Base-by-base conservation (phyloP, 1,140 invertebrate genomes). In the Bombus fervidus region DNA sequence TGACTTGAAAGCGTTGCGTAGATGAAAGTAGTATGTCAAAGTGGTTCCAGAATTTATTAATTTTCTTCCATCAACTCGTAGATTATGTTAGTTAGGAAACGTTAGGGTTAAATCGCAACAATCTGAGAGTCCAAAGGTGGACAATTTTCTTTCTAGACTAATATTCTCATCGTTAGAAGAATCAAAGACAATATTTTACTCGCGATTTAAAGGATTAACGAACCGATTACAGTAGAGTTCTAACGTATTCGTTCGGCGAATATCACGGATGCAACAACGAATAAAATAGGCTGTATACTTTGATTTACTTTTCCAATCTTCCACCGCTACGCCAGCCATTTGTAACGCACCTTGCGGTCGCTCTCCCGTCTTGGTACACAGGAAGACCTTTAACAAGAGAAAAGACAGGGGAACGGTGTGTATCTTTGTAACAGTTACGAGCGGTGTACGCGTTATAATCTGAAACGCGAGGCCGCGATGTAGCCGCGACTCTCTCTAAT, bases 401-500 rank as follows among this genome's bases (percentile, higher is more conserved):
- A 47, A 80, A 71, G 76, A 72, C 66, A 43, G 59, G n/a, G 34
- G 43, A 76, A 79, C 37, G 13, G 37, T n/a, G 64, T 57, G 59
- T 57, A 53, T 74, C 41, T n/a, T 66, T 53, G 71, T 43, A 59
- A 81, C 57, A 81, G 77, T 81, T 81, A 81, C 76, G 78, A 81
- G 77, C 78, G 69, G 12, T 72, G 69, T 62, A 82, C 81, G 74
- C 79, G 72, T 81, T 76, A 53, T 80, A 84, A 86, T 89, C 71
- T 84, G 83, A 89, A 87, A 85, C 80, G 78, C 86, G 79, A 80
- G 31, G n/a, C 59, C 71, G 62, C 71, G 73, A 43, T 85, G 85
- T 82, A 87, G 74, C 64, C 53, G 62, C 66, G 73, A 57, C 89
- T 90, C 89, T 87, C 82, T 91, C 90, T 92, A 93, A 93, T 93